A percentile compares a stretch with the other conserved stretches of the same genome.
These are phyloP conservation scores for Bombus polaris DNA, from an alignment of 1,140 invertebrate species.

Conservation along the genomic window DNA sequence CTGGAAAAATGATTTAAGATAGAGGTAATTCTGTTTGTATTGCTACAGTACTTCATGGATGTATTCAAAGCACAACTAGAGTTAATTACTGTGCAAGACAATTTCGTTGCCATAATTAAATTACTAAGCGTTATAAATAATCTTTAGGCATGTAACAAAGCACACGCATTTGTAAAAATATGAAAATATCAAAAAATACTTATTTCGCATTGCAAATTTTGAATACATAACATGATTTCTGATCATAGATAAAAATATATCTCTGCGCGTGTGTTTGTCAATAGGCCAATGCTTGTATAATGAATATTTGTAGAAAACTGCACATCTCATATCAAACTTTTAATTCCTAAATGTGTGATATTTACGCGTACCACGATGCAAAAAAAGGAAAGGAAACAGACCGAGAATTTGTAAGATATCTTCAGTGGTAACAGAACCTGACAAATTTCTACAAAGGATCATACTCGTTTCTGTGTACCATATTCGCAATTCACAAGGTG, in stretches of 20 bases:
- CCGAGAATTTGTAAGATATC: background rate
- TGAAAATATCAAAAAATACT: background rate
- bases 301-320: background rate
- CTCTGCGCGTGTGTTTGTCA: background rate
- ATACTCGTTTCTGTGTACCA: background rate
- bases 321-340: background rate
- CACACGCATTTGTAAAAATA: background rate
- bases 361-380: background rate
- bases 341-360: background rate
- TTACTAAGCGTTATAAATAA: background rate
- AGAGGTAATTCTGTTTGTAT: background rate
- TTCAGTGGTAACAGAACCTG: too few species aligned
- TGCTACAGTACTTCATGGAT: background rate
- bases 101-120: background rate
- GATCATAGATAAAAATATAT: background rate
- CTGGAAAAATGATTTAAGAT: background rate
- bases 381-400: rapidly evolving
- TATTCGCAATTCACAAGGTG: background rate
- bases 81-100: background rate
- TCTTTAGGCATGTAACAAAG: background rate
- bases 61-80: background rate
- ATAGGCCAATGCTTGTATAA: background rate
- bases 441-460: background rate
- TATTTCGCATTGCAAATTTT: background rate
- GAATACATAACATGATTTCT: background rate